These are phyloP conservation scores for Myrmecobius fasciatus DNA, from an alignment of 2,113 vertebrate genomes.

Conservation along the genomic window DNA sequence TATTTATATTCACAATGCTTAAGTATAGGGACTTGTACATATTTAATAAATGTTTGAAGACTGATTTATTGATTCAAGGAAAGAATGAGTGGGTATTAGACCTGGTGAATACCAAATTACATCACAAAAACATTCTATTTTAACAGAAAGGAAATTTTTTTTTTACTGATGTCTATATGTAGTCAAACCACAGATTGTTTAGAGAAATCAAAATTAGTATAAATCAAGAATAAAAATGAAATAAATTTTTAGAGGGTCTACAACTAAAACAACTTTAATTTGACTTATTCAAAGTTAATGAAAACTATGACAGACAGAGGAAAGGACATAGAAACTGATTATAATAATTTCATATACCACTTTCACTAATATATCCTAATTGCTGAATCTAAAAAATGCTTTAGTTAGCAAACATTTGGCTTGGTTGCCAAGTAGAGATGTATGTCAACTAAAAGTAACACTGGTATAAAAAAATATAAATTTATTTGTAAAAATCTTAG, in stretches of 20 bases:
- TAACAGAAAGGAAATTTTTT: neutral
- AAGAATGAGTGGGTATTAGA: neutral
- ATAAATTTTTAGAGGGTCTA: neutral
- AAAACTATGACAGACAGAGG: neutral
- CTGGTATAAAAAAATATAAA: neutral
- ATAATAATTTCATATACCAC: neutral
- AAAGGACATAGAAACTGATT: neutral
- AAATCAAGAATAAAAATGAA: neutral
- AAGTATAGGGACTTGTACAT: neutral
- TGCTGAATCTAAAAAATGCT: neutral
- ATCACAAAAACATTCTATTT: neutral
- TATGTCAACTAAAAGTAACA: neutral
- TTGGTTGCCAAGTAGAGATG: neutral
- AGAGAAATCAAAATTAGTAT: neutral
- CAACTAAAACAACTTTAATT: neutral
- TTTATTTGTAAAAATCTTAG: neutral
- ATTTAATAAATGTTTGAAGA: neutral
- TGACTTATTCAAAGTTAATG: neutral
- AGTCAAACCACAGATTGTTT: neutral
- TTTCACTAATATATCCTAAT: neutral
- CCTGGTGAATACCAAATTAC: neutral
- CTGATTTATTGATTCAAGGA: neutral
- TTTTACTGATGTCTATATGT: neutral
- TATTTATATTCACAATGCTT: neutral
- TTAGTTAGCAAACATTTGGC: neutral